phyloP scores from a whole-genome alignment of 2,888 invertebrate genomes.

The Syritta pipiens region DNA sequence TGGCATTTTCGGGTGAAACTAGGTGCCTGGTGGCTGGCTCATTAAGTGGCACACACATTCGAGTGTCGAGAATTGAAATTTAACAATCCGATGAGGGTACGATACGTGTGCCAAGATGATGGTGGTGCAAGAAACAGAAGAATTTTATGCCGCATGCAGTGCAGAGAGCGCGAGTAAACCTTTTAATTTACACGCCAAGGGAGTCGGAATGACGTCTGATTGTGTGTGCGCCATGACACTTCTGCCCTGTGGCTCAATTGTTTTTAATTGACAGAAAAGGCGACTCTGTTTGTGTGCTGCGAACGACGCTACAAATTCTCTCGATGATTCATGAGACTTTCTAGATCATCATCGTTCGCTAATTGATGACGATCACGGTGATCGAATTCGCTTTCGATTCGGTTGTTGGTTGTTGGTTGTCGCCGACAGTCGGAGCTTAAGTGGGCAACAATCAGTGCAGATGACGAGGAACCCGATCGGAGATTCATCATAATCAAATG shows the following conservation, averaged over 20 bases:
- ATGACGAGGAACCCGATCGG: conserved; percentile 65
- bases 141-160: conserved; percentile 20
- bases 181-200: conserved; percentile 60
- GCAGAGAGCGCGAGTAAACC: conserved; percentile 50
- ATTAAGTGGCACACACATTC: conserved; percentile 50
- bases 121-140: conserved; percentile 21
- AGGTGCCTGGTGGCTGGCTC: conserved; percentile 32
- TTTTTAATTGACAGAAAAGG: conserved; percentile 77
- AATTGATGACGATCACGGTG: conserved; percentile 62
- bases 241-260: conserved; percentile 76
- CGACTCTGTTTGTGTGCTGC: not conserved
- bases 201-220: too few relatives aligned
- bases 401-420: not conserved
- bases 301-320: conserved; percentile 11
- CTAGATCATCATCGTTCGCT: conserved; percentile 66
- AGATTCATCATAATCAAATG: conserved; percentile 69
- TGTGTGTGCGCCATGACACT: conserved; percentile 71
- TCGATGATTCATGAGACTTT: conserved; percentile 66
- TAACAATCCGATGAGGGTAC: conserved; percentile 62
- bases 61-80: conserved; percentile 66
- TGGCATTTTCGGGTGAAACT: conserved; percentile 38
- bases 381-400: conserved; percentile 65
- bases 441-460: conserved; percentile 68
- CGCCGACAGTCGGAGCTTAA: conserved; percentile 35
- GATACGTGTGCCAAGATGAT: conserved; percentile 45